Conservation (phyloP, 2,113 vertebrate species). For the Eurystomus gularis region DNA sequence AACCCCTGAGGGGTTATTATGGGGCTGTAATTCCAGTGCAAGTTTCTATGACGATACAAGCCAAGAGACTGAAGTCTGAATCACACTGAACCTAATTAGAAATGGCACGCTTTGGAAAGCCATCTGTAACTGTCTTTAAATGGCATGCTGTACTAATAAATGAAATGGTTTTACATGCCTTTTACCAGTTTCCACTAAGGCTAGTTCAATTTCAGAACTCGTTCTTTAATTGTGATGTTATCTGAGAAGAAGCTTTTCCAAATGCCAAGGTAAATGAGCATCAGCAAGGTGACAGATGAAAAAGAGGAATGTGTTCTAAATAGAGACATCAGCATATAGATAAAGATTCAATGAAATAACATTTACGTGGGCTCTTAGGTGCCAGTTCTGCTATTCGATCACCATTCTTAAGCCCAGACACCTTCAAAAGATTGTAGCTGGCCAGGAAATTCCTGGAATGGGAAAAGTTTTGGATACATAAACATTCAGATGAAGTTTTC, state of each 20-base stretch:
- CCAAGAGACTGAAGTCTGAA: conserved; percentile 31
- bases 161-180: conserved; percentile 57
- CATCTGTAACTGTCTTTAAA: conserved; percentile 55
- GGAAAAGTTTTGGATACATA: conserved; percentile 25
- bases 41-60: conserved; percentile 28
- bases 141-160: conserved; percentile 45
- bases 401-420: neutral
- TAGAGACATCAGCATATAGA: neutral
- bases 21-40: conserved; percentile 44
- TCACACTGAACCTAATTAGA: conserved; percentile 51
- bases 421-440: neutral
- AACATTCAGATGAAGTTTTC: neutral
- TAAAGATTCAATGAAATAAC: neutral
- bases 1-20: neutral
- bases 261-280: conserved; percentile 44
- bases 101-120: conserved; percentile 66
- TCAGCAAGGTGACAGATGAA: neutral
- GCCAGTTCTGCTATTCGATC: neutral
- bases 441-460: neutral
- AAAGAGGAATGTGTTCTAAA: neutral
- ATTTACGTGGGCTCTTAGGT: neutral
- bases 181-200: conserved; percentile 46
- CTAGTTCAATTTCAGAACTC: conserved; percentile 47
- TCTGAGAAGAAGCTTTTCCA: conserved; percentile 46
- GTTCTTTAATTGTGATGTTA: conserved; percentile 69